Conservation (phyloP, 2,113 vertebrate species). For the Upupa epops region DNA sequence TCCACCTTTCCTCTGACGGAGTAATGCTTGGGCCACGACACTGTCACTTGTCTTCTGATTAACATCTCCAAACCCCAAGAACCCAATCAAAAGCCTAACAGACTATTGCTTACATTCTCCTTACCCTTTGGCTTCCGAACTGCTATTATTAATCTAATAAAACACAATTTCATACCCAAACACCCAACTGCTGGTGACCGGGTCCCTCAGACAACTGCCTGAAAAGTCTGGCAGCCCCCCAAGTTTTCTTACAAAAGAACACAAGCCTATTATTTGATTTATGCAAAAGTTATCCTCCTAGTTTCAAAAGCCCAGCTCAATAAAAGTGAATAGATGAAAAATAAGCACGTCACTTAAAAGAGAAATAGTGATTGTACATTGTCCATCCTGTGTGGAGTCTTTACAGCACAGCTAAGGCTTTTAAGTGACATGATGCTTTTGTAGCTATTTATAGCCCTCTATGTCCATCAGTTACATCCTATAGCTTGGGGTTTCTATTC, state of each 20-base stretch:
- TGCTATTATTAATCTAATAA: neutral
- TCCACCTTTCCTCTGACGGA: neutral
- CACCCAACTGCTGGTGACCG: neutral
- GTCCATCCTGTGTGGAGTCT: neutral
- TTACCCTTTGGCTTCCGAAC: neutral
- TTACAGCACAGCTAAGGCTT: neutral
- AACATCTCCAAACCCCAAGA: neutral
- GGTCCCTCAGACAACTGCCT: neutral
- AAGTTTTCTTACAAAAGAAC: neutral
- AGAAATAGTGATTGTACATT: neutral
- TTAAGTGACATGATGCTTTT: conserved; percentile 14
- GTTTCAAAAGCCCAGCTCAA: neutral
- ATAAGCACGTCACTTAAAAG: neutral
- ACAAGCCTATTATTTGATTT: neutral
- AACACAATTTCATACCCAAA: neutral
- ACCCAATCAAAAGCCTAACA: neutral
- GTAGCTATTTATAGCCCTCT: conserved; percentile 66
- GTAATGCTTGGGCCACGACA: neutral
- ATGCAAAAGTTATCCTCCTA: neutral
- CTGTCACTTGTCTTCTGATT: neutral
- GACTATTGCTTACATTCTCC: neutral
- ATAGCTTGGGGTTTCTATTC: conserved; percentile 64
- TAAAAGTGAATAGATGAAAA: neutral
- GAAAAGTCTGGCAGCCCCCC: neutral
- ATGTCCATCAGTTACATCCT: conserved; percentile 35